Conservation (phyloP, 1,140 invertebrate species). For the Nephila pilipes region DNA sequence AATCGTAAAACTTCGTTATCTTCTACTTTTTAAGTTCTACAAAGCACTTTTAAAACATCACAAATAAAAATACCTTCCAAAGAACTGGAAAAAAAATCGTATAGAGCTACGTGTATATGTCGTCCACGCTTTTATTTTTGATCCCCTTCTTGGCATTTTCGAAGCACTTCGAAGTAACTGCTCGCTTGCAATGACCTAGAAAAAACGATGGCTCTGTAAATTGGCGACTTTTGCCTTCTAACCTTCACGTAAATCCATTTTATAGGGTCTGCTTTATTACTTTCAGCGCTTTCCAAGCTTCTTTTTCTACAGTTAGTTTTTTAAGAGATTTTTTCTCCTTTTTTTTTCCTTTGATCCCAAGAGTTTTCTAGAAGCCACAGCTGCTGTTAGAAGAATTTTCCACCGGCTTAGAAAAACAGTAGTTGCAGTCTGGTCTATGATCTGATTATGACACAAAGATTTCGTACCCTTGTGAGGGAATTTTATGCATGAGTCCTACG, state of each 20-base stretch:
- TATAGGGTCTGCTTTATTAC: constrained; percentile 64
- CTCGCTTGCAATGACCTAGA: constrained; percentile 45
- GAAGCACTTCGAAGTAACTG: constrained; percentile 10
- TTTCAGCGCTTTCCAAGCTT: constrained; percentile 10
- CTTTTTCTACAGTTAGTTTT: not conserved
- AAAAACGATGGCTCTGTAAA: constrained; percentile 58
- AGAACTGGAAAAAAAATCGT: not conserved
- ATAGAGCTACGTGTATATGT: not conserved
- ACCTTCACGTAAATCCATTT: constrained; percentile 59
- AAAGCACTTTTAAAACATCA: not conserved
- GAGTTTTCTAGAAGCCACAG: constrained; percentile 37
- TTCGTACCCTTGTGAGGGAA: not conserved
- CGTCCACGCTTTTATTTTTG: not conserved
- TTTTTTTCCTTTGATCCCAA: constrained; percentile 30
- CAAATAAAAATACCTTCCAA: not conserved
- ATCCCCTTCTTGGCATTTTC: not conserved
- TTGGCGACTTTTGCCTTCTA: constrained; percentile 59
- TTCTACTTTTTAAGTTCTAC: not conserved
- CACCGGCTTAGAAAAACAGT: not conserved
- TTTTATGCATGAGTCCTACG: not conserved
- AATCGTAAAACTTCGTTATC: not conserved
- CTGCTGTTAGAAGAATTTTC: constrained; percentile 39
- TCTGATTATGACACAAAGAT: not conserved
- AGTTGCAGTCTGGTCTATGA: not conserved
- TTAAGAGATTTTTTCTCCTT: not conserved